These are phyloP conservation scores for Atrichornis clamosus DNA, from an alignment of 2,113 vertebrate genomes.

Conservation along the genomic window DNA sequence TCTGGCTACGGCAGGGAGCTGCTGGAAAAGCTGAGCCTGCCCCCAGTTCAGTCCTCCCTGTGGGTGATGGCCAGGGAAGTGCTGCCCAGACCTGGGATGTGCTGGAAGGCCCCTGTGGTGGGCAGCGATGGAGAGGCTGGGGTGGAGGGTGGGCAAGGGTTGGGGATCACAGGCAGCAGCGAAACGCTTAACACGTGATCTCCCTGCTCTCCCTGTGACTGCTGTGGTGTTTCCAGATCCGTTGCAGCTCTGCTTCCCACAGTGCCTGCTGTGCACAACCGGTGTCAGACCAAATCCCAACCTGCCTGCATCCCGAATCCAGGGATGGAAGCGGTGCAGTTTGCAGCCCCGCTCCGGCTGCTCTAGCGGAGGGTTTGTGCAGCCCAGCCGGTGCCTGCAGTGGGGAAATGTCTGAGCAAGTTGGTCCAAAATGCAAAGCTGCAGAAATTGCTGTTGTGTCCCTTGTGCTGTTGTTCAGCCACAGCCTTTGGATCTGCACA, in stretches of 20 bases:
- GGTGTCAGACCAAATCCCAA: neutral
- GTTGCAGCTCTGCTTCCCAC: neutral
- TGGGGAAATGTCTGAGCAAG: neutral
- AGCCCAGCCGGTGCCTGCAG: accelerated
- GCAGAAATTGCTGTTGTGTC: neutral
- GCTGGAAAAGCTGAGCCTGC: neutral
- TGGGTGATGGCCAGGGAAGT: neutral
- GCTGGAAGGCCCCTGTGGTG: neutral
- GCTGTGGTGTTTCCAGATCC: accelerated
- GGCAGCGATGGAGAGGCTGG: neutral
- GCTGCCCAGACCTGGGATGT: neutral
- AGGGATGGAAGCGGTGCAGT: neutral
- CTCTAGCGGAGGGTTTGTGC: neutral
- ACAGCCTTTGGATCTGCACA: neutral
- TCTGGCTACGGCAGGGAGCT: neutral
- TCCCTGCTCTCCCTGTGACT: neutral
- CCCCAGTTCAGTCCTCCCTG: accelerated
- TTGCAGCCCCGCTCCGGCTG: neutral
- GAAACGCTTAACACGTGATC: accelerated
- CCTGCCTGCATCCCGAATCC: neutral
- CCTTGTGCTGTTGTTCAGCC: neutral
- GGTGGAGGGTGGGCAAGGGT: neutral
- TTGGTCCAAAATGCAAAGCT: neutral
- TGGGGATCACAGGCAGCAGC: accelerated
- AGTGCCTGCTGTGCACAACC: neutral